Base-by-base conservation (phyloP, 2,888 invertebrate genomes). In the Limenitis camilla region DNA sequence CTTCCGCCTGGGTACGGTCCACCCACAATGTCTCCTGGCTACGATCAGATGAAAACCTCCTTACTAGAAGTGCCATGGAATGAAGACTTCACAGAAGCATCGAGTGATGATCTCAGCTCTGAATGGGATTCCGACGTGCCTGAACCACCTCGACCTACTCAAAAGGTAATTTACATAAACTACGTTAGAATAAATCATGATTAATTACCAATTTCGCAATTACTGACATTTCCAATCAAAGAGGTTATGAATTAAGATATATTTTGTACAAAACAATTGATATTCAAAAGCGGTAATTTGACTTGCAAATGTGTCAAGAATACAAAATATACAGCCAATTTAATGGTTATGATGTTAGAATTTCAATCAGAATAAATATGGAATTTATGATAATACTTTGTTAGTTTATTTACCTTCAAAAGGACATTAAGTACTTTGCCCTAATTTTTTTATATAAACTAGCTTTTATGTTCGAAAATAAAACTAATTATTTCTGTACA, bases 111-210 rank as follows among this genome's bases (percentile, higher is more conserved):
- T 78, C 90, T 96, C 56, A 95, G 95, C 75, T 96, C 96, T 9
- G 96, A 96, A 71, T 96, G 96, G 96, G 96, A 96, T 72, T 95
- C 94, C 2, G 95, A 95, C 78, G 93, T 91, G 6, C 89, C 91
- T 10, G 91, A 92, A 49, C 85, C 85, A 1, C 75, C 80, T 30
- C 81, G 81, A 30, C 82, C 85, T 30, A 76, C 75, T 56, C 78
- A 78, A 64, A 85, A 80, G 77, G 81, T 80, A 76, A 66, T 53
- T 50, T 45, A 28, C 56, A 56, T 56, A 53, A 48, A 33, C n/a
- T 52, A 30, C 9, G 27, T 46, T 36, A 42, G 32, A 42, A 32
- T 5, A 29, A 45, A 10, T n/a, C 29, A 10, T 29, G 10, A 45
- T 45, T 9, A 45, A 30, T 19, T 19, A 19, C 1, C 19, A 9